Conservation (phyloP, 1,140 invertebrate species). For the Zaprionus tsacasi region DNA sequence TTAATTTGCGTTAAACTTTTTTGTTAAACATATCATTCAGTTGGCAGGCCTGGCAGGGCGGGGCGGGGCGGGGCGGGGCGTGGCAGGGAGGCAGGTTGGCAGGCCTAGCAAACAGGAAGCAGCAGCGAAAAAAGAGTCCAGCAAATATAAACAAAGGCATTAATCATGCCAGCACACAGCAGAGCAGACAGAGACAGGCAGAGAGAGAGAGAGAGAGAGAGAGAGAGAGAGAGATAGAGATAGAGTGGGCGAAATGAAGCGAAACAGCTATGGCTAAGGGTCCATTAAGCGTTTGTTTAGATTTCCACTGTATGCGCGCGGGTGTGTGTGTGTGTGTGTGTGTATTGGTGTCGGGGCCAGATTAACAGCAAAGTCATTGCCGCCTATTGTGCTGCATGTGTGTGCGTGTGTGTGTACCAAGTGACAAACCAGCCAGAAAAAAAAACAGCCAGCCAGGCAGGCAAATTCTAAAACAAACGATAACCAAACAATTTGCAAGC, state of each 20-base stretch:
- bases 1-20: constrained; percentile 83
- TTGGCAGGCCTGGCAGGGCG: constrained; percentile 32
- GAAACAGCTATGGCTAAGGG: constrained; percentile 17
- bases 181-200: constrained; percentile 9
- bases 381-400: not conserved
- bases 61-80: no score
- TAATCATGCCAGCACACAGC: constrained; percentile 73
- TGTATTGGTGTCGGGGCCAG: constrained; percentile 19
- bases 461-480: constrained; percentile 22
- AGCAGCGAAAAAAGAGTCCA: constrained; percentile 38
- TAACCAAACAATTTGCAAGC: constrained; percentile 34
- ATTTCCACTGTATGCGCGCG: constrained; percentile 21
- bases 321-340: constrained; percentile 15
- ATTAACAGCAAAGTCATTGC: constrained; percentile 63
- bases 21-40: constrained; percentile 76
- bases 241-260: constrained; percentile 13
- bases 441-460: constrained; percentile 5
- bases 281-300: constrained; percentile 46
- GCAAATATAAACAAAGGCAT: constrained; percentile 79
- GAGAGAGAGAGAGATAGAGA: constrained; percentile 11
- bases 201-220: constrained; percentile 16
- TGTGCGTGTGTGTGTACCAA: constrained; percentile 60
- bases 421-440: constrained; percentile 20
- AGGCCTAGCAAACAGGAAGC: constrained; percentile 1
- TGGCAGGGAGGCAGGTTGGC: constrained; percentile 34